phyloP scores from a whole-genome alignment of 2,797 vertebrate species.

The Melanotaenia nigrans region DNA sequence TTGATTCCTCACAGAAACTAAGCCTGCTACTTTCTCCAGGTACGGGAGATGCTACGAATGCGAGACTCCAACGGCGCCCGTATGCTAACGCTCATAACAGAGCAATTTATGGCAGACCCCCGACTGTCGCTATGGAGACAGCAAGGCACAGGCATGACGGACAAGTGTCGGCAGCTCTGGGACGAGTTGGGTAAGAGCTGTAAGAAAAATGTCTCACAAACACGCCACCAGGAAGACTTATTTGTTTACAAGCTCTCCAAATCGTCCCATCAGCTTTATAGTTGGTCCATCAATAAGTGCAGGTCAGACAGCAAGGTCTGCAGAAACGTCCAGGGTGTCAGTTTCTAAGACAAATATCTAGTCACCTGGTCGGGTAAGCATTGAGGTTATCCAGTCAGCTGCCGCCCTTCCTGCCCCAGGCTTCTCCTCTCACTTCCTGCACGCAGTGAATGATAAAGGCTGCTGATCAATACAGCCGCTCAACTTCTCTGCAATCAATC shows the following conservation, averaged over 20 bases:
- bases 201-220: neutral
- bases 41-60: conserved; percentile 98
- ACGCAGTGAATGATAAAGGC: conserved; percentile 65
- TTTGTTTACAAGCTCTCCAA: neutral
- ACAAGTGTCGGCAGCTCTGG: conserved; percentile 98
- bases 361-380: conserved; percentile 40
- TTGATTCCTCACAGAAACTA: conserved; percentile 1
- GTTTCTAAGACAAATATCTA: conserved; percentile 23
- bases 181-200: conserved; percentile 93
- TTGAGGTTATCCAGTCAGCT: conserved; percentile 29
- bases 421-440: conserved; percentile 27
- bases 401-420: conserved; percentile 21
- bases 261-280: neutral
- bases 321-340: conserved; percentile 5
- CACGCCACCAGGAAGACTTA: neutral
- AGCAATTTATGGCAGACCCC: conserved; percentile 98
- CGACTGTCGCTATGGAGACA: conserved; percentile 97
- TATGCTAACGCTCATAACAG: conserved; percentile 97
- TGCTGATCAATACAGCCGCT: conserved; percentile 79
- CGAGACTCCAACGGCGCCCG: conserved; percentile 96
- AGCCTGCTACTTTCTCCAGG: conserved; percentile 76
- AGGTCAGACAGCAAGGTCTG: conserved; percentile 7
- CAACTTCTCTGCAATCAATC: conserved; percentile 79
- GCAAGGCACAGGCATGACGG: conserved; percentile 97
- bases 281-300: conserved; percentile 2